These are phyloP conservation scores for Drosophila yooni DNA, from an alignment of 2,888 invertebrate species.

Conservation along the genomic window DNA sequence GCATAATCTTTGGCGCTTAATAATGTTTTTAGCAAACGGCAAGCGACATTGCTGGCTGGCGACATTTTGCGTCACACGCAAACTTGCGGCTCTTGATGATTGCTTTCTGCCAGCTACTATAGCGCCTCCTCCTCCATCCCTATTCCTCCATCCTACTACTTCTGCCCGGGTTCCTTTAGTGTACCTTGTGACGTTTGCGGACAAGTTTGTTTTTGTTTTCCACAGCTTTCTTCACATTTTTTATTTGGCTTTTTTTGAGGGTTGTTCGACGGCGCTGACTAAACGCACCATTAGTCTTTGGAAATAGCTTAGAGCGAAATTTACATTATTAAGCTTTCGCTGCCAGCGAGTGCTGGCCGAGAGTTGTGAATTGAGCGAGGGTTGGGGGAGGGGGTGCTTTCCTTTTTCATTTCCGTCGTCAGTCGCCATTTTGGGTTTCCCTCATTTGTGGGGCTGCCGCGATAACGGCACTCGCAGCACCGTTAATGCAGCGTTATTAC, in stretches of 20 bases:
- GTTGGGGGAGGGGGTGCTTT: conserved; percentile 11
- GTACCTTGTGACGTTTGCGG: conserved; percentile 58
- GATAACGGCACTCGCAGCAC: conserved; percentile 32
- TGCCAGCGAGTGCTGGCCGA: conserved; percentile 25
- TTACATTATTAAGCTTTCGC: conserved; percentile 80
- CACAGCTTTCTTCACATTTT: background rate
- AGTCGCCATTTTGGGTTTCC: conserved; percentile 61
- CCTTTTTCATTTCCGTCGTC: conserved; percentile 61
- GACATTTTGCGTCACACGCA: conserved; percentile 65
- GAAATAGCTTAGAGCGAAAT: conserved; percentile 81
- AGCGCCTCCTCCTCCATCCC: background rate
- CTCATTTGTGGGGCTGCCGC: conserved; percentile 43
- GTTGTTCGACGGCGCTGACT: conserved; percentile 52
- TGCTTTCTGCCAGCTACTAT: conserved; percentile 29
- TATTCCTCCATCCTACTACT: background rate
- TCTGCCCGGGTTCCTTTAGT: conserved; percentile 8
- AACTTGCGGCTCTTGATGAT: conserved; percentile 66
- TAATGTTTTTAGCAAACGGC: conserved; percentile 56
- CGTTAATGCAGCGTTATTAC: conserved; percentile 80
- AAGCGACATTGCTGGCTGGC: conserved; percentile 47
- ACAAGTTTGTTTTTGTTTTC: conserved; percentile 44
- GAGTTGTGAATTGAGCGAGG: conserved; percentile 11
- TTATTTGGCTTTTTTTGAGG: conserved; percentile 39
- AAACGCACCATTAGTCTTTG: conserved; percentile 82
- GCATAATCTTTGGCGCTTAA: conserved; percentile 74